Percentiles rank a stretch among this genome's conserved stretches.
These are phyloP conservation scores for Centropyge bicolor DNA, from an alignment of 2,797 vertebrate species.

Conservation along the genomic window DNA sequence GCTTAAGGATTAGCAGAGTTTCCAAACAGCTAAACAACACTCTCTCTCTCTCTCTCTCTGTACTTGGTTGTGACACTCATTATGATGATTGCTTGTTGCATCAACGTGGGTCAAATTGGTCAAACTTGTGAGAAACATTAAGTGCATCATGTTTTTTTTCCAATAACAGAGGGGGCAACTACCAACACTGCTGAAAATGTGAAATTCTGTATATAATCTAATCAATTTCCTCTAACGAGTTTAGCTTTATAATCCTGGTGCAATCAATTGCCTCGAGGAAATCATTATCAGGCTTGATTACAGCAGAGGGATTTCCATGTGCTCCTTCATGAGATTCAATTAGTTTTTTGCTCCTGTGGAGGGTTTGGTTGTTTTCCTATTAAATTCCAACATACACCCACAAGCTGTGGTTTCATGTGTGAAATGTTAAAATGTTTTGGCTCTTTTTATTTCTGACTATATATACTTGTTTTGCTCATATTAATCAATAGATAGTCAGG, in stretches of 20 bases:
- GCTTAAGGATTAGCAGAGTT: constrained; percentile 57
- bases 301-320: background rate
- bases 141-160: background rate
- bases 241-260: constrained; percentile 12
- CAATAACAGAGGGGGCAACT: background rate
- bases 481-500: background rate
- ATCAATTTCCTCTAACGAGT: constrained; percentile 37
- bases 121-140: background rate
- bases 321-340: constrained; percentile 23
- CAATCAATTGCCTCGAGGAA: constrained; percentile 35
- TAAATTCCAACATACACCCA: background rate
- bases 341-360: constrained; percentile 10
- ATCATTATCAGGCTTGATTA: constrained; percentile 30
- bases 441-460: background rate
- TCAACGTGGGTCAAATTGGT: background rate
- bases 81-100: constrained; percentile 6
- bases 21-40: constrained; percentile 46
- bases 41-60: constrained; percentile 10
- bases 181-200: background rate
- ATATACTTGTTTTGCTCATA: background rate
- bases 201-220: constrained; percentile 7
- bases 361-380: background rate
- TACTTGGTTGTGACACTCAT: constrained; percentile 12
- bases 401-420: background rate
- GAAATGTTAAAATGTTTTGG: background rate